phyloP scores from a whole-genome alignment of 2,113 vertebrate species.

The Gadus macrocephalus region DNA sequence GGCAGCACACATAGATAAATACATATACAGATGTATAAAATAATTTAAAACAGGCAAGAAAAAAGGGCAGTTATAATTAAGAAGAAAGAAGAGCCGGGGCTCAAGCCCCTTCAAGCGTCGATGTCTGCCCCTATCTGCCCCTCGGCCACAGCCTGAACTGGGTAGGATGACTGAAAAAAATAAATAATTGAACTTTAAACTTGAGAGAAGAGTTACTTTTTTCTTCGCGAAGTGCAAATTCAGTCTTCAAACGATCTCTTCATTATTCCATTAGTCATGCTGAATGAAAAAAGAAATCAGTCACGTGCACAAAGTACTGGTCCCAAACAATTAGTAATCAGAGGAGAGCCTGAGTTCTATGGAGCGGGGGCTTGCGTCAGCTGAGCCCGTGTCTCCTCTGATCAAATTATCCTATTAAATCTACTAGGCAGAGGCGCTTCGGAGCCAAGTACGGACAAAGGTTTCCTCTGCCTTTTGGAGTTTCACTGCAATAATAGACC shows the following conservation, averaged over 20 bases:
- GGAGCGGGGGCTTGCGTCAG: conserved; percentile 19
- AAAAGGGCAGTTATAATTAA: too few relatives aligned
- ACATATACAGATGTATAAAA: too few relatives aligned
- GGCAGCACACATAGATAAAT: too few relatives aligned
- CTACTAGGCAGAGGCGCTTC: conserved; percentile 36
- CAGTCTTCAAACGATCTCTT: conserved; percentile 15
- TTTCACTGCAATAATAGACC: conserved; percentile 26
- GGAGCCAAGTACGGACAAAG: conserved; percentile 14
- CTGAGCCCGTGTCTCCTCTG: conserved; percentile 28
- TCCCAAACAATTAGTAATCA: not conserved
- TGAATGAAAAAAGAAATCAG: conserved; percentile 3
- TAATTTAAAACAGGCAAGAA: too few relatives aligned
- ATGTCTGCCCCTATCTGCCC: too few relatives aligned
- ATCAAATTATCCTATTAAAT: conserved; percentile 53
- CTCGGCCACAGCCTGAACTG: not conserved
- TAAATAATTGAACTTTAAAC: not conserved
- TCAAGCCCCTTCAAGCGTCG: too few relatives aligned
- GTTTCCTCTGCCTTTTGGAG: conserved; percentile 26
- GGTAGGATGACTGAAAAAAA: not conserved
- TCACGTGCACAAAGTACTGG: not conserved
- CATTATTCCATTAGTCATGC: conserved; percentile 23
- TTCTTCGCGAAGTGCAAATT: conserved; percentile 15
- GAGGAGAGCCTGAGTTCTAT: conserved; percentile 13
- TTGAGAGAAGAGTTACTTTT: conserved; percentile 1
- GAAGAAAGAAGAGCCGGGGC: too few relatives aligned